Conservation (phyloP, 2,797 vertebrate species). For the Syndactyla subalaris region DNA sequence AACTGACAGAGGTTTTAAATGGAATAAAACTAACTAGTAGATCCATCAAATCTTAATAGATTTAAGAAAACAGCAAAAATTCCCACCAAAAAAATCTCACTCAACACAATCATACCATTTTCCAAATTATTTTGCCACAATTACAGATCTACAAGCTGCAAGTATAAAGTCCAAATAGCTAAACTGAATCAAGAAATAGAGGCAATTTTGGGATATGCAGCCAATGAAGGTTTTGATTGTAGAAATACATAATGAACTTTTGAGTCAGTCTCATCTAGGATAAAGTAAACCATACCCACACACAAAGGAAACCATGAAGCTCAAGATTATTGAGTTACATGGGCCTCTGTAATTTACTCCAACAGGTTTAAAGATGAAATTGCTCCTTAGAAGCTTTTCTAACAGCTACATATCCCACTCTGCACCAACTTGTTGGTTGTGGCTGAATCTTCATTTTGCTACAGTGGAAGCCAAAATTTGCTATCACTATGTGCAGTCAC, state of each 20-base stretch:
- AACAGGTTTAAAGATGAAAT: background rate
- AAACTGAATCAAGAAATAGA: background rate
- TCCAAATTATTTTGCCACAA: background rate
- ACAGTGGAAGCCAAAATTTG: background rate
- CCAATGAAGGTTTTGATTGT: background rate
- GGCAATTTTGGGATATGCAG: background rate
- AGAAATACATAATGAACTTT: background rate
- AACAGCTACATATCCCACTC: no score
- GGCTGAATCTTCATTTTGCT: background rate
- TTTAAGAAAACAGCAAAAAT: background rate
- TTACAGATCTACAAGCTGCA: background rate
- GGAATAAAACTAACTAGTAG: background rate
- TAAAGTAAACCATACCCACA: background rate
- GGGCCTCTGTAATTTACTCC: background rate
- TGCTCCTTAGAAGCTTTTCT: background rate
- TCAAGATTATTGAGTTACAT: background rate
- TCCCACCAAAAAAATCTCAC: background rate
- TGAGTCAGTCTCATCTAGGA: background rate
- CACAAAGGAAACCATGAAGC: background rate
- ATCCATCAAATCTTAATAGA: background rate
- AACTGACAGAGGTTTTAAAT: background rate
- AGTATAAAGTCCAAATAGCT: background rate
- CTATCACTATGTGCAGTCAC: background rate
- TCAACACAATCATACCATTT: background rate
- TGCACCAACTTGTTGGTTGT: background rate